Conservation (phyloP, 92 coral and sea anemone species). For the Metridium senile region DNA sequence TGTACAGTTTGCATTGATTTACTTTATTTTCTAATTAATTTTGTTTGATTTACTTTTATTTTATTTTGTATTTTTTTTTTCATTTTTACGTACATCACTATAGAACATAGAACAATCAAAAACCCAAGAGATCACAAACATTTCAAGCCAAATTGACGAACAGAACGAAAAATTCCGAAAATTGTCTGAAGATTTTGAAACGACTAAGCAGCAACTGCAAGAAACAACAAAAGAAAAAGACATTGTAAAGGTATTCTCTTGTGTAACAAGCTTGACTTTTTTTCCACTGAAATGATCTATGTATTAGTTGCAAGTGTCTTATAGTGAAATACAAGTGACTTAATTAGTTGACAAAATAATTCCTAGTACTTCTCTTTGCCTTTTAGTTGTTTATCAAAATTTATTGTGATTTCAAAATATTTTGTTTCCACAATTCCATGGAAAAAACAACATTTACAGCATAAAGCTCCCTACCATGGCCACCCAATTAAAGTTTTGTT, state of each 20-base stretch:
- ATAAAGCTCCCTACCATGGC: no score
- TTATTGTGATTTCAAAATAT: no score
- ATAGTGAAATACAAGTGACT: no score
- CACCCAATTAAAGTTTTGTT: no score
- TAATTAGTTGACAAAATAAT: no score
- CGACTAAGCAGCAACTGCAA: slow-evolving; percentile 50
- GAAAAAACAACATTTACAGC: no score
- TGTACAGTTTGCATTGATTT: neutral
- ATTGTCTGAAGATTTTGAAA: slow-evolving; percentile 58
- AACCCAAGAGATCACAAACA: slow-evolving; percentile 57
- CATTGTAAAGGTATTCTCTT: slow-evolving; percentile 59
- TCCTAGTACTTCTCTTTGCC: no score
- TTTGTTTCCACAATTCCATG: no score
- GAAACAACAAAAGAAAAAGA: slow-evolving; percentile 59
- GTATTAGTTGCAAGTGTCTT: no score
- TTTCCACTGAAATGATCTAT: no score
- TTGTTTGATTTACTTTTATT: neutral
- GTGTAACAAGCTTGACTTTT: no score
- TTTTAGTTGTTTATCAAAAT: no score
- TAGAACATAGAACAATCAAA: slow-evolving; percentile 73
- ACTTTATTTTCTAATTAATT: neutral
- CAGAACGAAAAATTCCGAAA: slow-evolving; percentile 51
- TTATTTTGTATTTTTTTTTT: slow-evolving; percentile 8
- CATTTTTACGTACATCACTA: neutral
- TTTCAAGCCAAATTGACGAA: slow-evolving; percentile 64